Percentiles rank a stretch among this genome's conserved stretches.
These are phyloP conservation scores for Donacobius atricapilla DNA, from an alignment of 2,113 vertebrate genomes.

Conservation along the genomic window DNA sequence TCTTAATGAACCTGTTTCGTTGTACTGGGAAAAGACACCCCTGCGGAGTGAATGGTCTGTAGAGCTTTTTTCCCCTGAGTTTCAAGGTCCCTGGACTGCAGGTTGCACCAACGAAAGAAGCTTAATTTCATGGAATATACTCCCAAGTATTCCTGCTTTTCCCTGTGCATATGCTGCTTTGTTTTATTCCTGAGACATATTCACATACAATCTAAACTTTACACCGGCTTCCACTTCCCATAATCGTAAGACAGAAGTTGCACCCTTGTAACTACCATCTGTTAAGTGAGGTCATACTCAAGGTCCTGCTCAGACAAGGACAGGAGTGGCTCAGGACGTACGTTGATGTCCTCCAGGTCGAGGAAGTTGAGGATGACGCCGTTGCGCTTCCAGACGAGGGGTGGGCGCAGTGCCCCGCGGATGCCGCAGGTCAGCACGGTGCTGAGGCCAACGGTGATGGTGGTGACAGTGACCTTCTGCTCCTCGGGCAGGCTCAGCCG, in stretches of 20 bases:
- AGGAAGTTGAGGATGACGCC: conserved; percentile 88
- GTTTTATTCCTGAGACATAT: background rate
- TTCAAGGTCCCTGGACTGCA: background rate
- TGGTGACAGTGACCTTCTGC: conserved; percentile 79
- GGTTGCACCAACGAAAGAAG: background rate
- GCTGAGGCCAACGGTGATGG: conserved; percentile 90
- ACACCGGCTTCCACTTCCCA: background rate
- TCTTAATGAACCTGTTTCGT: background rate
- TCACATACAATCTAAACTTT: background rate
- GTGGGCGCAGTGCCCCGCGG: conserved; percentile 84
- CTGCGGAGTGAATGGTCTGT: background rate
- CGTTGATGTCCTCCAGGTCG: conserved; percentile 92
- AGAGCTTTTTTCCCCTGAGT: background rate
- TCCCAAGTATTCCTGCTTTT: background rate
- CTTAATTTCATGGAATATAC: background rate
- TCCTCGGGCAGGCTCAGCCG: conserved; percentile 84
- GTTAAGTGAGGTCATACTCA: background rate
- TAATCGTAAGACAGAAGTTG: background rate
- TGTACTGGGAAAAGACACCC: background rate
- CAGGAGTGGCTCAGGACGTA: conserved; percentile 53
- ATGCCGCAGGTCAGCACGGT: conserved; percentile 86
- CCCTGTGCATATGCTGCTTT: fast-evolving
- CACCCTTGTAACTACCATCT: background rate
- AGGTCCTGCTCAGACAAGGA: fast-evolving
- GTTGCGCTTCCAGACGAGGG: conserved; percentile 93